phyloP scores from a whole-genome alignment of 1,140 invertebrate species.

The Caenorhabditis latens region DNA sequence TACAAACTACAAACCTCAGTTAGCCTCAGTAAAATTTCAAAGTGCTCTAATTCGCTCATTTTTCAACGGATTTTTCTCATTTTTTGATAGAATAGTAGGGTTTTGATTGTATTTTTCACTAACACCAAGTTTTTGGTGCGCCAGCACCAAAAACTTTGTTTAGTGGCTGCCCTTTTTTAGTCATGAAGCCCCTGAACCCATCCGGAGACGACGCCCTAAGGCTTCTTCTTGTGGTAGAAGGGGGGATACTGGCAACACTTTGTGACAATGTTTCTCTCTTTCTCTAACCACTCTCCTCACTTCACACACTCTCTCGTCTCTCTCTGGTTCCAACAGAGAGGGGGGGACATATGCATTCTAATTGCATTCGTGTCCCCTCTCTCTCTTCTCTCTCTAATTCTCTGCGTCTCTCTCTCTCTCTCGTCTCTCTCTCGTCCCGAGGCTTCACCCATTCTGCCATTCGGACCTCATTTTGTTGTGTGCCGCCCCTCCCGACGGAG shows the following conservation, averaged over 20 bases:
- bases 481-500: not conserved
- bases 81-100: not conserved
- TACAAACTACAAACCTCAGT: not conserved
- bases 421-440: constrained; percentile 18
- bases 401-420: constrained; percentile 43
- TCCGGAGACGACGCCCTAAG: too few species aligned
- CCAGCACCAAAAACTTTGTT: too few species aligned
- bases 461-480: constrained; percentile 54
- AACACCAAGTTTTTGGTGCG: too few species aligned
- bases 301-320: not conserved
- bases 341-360: constrained; percentile 47
- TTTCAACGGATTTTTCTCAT: not conserved
- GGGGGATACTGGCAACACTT: not conserved
- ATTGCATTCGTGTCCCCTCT: constrained; percentile 19
- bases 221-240: not conserved
- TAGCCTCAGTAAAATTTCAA: not conserved
- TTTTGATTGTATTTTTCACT: not conserved
- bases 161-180: too few species aligned
- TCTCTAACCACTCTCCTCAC: not conserved
- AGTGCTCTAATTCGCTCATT: not conserved
- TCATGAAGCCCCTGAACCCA: too few species aligned
- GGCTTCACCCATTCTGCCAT: constrained; percentile 49
- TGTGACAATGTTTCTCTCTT: not conserved
- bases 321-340: not conserved
- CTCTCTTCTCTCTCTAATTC: not conserved